These are phyloP conservation scores for Paramormyrops hopkinsi DNA, from an alignment of 2,797 vertebrate species.

Conservation along the genomic window DNA sequence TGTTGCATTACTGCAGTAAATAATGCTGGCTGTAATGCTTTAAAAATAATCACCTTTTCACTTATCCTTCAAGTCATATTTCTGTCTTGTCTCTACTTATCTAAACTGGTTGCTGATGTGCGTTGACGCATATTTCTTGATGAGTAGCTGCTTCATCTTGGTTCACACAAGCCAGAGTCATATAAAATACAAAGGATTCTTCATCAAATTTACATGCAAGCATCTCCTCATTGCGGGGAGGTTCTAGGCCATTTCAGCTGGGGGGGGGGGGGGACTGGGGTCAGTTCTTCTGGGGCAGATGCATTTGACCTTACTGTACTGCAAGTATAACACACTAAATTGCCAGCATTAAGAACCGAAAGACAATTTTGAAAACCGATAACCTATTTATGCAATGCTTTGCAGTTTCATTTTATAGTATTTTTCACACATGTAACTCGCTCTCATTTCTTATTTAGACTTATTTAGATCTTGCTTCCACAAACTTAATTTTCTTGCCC, in stretches of 20 bases:
- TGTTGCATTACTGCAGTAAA: slow-evolving; percentile 52
- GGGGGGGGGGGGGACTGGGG: not conserved
- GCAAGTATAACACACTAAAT: not conserved
- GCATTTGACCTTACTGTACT: not conserved
- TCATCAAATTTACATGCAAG: not conserved
- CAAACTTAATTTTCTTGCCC: not conserved
- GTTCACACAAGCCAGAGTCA: not conserved
- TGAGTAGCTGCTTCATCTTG: not conserved
- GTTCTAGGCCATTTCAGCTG: not conserved
- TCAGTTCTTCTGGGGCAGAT: not conserved
- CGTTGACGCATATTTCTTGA: not conserved
- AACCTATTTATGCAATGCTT: not conserved
- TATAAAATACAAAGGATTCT: not conserved
- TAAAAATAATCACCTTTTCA: slow-evolving; percentile 62
- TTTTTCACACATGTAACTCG: not conserved
- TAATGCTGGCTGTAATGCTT: slow-evolving; percentile 52
- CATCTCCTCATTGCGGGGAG: not conserved
- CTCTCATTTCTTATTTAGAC: not conserved
- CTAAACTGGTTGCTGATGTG: not conserved
- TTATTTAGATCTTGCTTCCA: not conserved
- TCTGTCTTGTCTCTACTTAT: slow-evolving; percentile 9
- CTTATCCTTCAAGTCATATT: slow-evolving; percentile 49
- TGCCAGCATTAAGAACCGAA: not conserved
- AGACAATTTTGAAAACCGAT: not conserved
- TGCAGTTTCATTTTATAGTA: not conserved